These are phyloP conservation scores for Darevskia nairensis DNA, from an alignment of 2,797 vertebrate species.

Conservation along the genomic window DNA sequence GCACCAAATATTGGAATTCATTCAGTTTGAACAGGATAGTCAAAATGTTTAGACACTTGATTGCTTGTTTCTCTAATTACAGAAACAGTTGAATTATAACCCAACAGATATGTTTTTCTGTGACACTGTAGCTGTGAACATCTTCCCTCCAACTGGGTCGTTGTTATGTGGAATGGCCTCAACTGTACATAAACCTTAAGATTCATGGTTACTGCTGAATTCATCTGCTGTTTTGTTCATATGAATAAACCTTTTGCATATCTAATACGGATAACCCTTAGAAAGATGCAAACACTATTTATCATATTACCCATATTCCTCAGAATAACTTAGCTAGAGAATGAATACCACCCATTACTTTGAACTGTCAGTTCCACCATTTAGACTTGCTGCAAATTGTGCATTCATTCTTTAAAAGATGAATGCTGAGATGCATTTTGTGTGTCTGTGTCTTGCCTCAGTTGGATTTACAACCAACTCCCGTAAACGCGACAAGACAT, in stretches of 20 bases:
- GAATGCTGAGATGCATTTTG: slow-evolving; percentile 48
- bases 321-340: slow-evolving; percentile 44
- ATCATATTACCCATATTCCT: slow-evolving; percentile 38
- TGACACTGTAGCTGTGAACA: background rate
- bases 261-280: slow-evolving; percentile 39
- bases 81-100: background rate
- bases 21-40: background rate
- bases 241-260: slow-evolving; percentile 40
- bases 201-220: slow-evolving; percentile 44
- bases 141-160: slow-evolving; percentile 10
- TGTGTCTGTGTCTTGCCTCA: slow-evolving; percentile 46
- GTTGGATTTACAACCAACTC: slow-evolving; percentile 51
- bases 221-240: slow-evolving; percentile 38
- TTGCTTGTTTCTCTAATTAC: background rate
- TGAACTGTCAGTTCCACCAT: slow-evolving; percentile 37
- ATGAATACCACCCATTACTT: slow-evolving; percentile 39
- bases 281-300: slow-evolving; percentile 49
- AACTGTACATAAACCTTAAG: slow-evolving; percentile 26
- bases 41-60: background rate
- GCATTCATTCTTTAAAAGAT: slow-evolving; percentile 50
- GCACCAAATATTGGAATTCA: background rate
- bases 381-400: slow-evolving; percentile 55
- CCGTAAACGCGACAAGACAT: slow-evolving; percentile 42
- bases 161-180: slow-evolving; percentile 50
- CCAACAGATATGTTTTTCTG: background rate